Evolutionary conservation across 1,140 invertebrate species (phyloP).

Genomic region (Scaptomyza hsui): DNA sequence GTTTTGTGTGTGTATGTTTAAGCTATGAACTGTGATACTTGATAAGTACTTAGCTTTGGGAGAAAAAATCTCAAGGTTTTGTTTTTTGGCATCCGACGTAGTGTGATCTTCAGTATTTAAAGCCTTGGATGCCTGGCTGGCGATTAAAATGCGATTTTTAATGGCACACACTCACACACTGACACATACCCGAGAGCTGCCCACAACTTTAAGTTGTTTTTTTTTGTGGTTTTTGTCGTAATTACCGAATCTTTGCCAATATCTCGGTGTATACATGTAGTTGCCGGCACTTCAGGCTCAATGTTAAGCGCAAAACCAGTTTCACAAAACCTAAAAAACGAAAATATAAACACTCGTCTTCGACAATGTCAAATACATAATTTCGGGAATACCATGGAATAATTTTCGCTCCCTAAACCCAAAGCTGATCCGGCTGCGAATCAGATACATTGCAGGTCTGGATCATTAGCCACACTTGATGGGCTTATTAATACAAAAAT

Average conservation of each 20-base stretch:
- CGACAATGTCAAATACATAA: constrained; percentile 19
- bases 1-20: neutral
- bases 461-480: constrained; percentile 7
- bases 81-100: constrained; percentile 30
- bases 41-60: constrained; percentile 11
- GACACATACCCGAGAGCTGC: constrained; percentile 34
- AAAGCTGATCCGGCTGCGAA: constrained; percentile 2
- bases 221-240: constrained; percentile 28
- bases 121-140: constrained; percentile 37
- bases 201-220: constrained; percentile 40
- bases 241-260: constrained; percentile 40
- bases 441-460: constrained; percentile 19
- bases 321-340: too few species aligned
- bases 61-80: constrained; percentile 25
- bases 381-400: constrained; percentile 63
- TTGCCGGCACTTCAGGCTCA: constrained; percentile 51
- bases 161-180: too few species aligned
- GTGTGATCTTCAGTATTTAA: constrained; percentile 17
- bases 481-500: constrained; percentile 26
- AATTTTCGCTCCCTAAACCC: constrained; percentile 11
- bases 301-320: constrained; percentile 66
- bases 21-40: constrained; percentile 17
- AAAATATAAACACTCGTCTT: constrained; percentile 6
- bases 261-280: constrained; percentile 26
- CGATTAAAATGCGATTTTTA: constrained; percentile 62